phyloP scores from a whole-genome alignment of 2,113 vertebrate species.

The Oryctolagus cuniculus region mOryCun1.1 NC_091437.1:53371001-53371500 shows the following conservation, averaged over 20 bases:
- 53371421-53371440: conserved; percentile 26
- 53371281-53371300: conserved; percentile 59
- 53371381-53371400: not conserved
- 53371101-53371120: conserved; percentile 91
- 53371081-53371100: conserved; percentile 94
- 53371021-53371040: conserved; percentile 86
- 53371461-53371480: conserved; percentile 42
- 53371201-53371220: conserved; percentile 87
- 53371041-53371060: conserved; percentile 93
- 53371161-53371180: conserved; percentile 99
- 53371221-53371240: conserved; percentile 79
- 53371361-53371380: not conserved
- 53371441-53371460: not conserved
- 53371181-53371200: conserved; percentile 89
- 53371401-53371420: conserved; percentile 52
- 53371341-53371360: not conserved
- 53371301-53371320: conserved; percentile 59
- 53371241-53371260: conserved; percentile 71
- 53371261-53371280: conserved; percentile 57
- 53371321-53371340: not conserved
- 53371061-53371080: conserved; percentile 91
- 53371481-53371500: conserved; percentile 41
- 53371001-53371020: conserved; percentile 85
- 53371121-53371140: conserved; percentile 97
- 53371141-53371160: conserved; percentile 99